Conservation (phyloP, 2,888 invertebrate genomes). For the Boloria euphrosyne region DNA sequence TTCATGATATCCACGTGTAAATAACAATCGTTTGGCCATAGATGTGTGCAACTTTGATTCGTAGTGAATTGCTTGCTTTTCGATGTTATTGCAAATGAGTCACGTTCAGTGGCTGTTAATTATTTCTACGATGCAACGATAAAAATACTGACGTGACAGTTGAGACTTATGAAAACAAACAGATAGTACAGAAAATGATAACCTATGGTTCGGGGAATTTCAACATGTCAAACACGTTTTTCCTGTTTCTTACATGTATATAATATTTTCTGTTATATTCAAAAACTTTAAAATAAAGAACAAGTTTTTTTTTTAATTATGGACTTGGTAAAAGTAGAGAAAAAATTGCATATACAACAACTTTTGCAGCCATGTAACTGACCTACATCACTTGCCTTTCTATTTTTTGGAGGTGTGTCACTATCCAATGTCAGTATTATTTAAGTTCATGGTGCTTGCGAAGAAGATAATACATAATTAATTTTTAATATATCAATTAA, state of each 20-base stretch:
- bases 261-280: not conserved
- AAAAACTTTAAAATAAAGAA: too few relatives aligned
- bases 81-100: conserved; percentile 25
- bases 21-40: conserved; percentile 1
- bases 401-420: conserved; percentile 9
- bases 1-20: conserved; percentile 21
- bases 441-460: conserved; percentile 10
- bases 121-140: conserved; percentile 7
- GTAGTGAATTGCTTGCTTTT: conserved; percentile 13
- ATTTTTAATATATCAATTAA: not conserved
- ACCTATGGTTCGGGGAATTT: conserved; percentile 13
- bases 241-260: conserved; percentile 11
- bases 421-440: conserved; percentile 9
- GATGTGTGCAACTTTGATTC: conserved; percentile 7
- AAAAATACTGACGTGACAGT: not conserved
- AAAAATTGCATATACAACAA: conserved; percentile 8
- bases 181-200: not conserved
- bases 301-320: too few relatives aligned
- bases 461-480: not conserved
- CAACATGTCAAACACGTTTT: conserved; percentile 11
- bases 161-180: conserved; percentile 13
- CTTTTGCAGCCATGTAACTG: conserved; percentile 18
- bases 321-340: not conserved
- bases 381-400: conserved; percentile 24
- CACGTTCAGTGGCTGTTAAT: conserved; percentile 24